Base-by-base conservation (phyloP, 2,888 invertebrate species). In the Thecocarcelia acutangulata region DNA sequence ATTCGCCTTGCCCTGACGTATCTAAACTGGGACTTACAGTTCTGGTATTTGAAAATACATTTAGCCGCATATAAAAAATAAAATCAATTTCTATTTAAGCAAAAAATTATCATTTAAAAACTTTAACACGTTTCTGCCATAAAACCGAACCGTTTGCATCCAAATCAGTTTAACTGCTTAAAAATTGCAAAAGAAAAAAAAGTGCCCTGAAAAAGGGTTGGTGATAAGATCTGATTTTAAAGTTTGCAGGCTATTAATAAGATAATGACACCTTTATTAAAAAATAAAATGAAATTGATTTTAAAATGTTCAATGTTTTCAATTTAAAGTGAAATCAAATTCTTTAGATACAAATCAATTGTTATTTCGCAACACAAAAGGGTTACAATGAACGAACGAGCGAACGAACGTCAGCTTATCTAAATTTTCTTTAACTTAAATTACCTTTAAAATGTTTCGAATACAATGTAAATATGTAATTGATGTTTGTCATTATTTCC, bases 401-500 rank as follows among this genome's bases (percentile, higher is more conserved):
- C 54, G 0, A 28, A 28, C 33, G 33, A 24, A 33, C 17, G n/a
- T 42, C 0, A 28, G 58, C 54, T 69, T 76, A 75, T 80, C 80
- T 80, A 54, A 66, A 42, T 46, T 72, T 69, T 37, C 13, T 50
- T 50, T 37, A 73, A 73, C 44, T 80, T 80, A 70, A 80, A 72
- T 70, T 75, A 54, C 69, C 59, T 72, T 72, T 59, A 40, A 33
- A 13, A 4, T 46, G 48, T 70, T 28, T 42, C n/a, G n/a, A 48
- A 40, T 56, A n/a, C 40, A 48, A 44, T 1, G 9, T 33, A 33
- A 33, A 33, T 33, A 9, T 52, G 44, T 61, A 64, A 68, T 78
- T 64, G 72, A 64, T 78, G 63, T 70, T 70, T 72, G 70, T 68
- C 61, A 61, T 69, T 52, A 69, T 74, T 80, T 75, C 80, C 80